These are phyloP conservation scores for Macrotis lagotis DNA, from an alignment of 2,113 vertebrate species.

Conservation along the genomic window DNA sequence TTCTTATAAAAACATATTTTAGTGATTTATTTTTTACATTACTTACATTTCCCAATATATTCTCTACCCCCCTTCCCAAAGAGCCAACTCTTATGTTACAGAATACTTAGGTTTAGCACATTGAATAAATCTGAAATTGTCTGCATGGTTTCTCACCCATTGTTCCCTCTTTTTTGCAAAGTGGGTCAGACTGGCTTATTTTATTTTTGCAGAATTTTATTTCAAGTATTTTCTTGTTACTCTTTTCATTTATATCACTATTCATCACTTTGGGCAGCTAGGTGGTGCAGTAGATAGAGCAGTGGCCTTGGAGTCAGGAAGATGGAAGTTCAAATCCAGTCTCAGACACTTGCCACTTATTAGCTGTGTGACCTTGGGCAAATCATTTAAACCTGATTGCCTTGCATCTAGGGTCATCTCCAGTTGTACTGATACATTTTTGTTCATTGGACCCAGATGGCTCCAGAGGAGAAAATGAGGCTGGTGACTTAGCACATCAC, in stretches of 20 bases:
- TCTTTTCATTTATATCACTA: background rate
- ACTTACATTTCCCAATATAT: background rate
- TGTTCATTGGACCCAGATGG: no score
- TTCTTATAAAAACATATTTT: background rate
- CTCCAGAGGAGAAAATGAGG: no score
- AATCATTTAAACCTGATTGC: no score
- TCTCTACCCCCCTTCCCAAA: background rate
- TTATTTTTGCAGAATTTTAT: background rate
- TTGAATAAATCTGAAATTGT: background rate
- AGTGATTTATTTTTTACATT: background rate
- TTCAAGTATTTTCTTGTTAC: background rate
- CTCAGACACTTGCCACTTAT: no score
- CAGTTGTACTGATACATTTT: no score
- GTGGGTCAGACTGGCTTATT: background rate
- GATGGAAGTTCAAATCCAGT: no score
- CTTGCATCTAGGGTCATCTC: no score
- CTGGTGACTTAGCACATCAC: no score
- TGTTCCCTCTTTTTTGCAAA: background rate
- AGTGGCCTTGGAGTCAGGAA: no score
- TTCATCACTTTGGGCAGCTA: no score
- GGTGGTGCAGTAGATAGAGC: no score
- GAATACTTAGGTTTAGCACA: background rate
- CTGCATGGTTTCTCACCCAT: background rate
- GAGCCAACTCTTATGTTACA: background rate
- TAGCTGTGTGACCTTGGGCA: no score